phyloP scores from a whole-genome alignment of 2,797 vertebrate species.

The Threskiornis aethiopicus region DNA sequence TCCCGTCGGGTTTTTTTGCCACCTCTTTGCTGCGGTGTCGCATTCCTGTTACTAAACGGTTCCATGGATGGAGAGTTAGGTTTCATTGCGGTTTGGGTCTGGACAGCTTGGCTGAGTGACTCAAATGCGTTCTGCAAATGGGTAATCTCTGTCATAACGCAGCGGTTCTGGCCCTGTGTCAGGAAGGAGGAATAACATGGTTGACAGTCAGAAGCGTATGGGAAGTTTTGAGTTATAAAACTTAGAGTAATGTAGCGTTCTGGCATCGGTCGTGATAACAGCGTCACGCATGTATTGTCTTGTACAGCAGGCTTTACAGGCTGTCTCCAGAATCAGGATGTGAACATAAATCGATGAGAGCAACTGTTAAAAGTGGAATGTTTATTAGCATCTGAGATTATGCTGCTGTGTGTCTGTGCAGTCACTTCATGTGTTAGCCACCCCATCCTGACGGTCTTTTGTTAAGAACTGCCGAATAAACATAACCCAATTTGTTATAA shows the following conservation, averaged over 20 bases:
- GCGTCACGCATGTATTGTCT: rapidly evolving
- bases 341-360: not conserved
- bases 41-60: rapidly evolving
- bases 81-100: rapidly evolving
- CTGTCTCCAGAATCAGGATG: not conserved
- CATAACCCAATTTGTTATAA: not conserved
- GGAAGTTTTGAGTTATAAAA: not conserved
- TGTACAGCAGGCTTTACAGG: not conserved
- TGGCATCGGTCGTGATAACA: not conserved
- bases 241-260: not conserved
- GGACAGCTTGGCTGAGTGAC: not conserved
- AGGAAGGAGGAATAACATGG: not conserved
- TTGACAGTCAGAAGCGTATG: not conserved
- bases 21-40: not conserved
- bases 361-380: not conserved
- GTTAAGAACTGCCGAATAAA: not conserved
- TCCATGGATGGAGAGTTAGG: rapidly evolving
- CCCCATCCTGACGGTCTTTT: not conserved
- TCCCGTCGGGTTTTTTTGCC: rapidly evolving
- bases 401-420: not conserved
- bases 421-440: not conserved
- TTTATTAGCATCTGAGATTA: not conserved
- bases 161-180: rapidly evolving
- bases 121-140: not conserved
- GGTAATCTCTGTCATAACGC: not conserved